Evolutionary conservation across 2,113 vertebrate species (phyloP), one percentile per base, ranked within the genome.

Genomic region (Phalacrocorax carbo): DNA sequence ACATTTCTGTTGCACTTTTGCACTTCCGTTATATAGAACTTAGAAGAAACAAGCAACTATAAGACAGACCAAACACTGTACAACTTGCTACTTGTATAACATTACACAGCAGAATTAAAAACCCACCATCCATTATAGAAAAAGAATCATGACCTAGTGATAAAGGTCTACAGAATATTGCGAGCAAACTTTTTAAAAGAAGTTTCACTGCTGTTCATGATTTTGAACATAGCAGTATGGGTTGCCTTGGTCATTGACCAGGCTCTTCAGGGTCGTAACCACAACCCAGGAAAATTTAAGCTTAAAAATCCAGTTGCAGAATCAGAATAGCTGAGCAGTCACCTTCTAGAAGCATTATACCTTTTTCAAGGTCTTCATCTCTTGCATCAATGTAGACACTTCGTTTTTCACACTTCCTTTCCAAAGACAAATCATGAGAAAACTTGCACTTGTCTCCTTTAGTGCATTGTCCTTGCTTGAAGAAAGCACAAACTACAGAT

Each of bases 371-470:
- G 8, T 99, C 99, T 66, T 99, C 99, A 90, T 99, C 99, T 97
- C 99, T 97, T 82, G 99, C 99, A 82, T 99, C 99, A 87, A 99
- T 98, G 88, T 99, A 99, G 77, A 99, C 96, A 58, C 99, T 99
- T 78, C 99, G 98, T 89, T 99, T 99, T 97, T 99, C 99, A 97
- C 99, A 98, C 95, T 99, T 99, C 86, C 99, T 98, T 97, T 99
- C 99, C 98, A 99, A 97, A 13, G 99, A 98, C 84, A 99, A 94
- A 92, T 99, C 99, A 88, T 99, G 99, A 97, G 99, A 99, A 97
- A 99, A 99, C 96, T 99, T 99, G 98, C 99, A 99, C 94, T 99
- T 99, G 97, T 99, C 99, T 25, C 99, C 99, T 97, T 99, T 99
- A 44, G 99, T 99, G 90, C 99, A 99, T 34, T 99, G 99, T 20